Base-by-base conservation (phyloP, 2,797 vertebrate genomes). In the Lepidocolaptes lacrymiger region DNA sequence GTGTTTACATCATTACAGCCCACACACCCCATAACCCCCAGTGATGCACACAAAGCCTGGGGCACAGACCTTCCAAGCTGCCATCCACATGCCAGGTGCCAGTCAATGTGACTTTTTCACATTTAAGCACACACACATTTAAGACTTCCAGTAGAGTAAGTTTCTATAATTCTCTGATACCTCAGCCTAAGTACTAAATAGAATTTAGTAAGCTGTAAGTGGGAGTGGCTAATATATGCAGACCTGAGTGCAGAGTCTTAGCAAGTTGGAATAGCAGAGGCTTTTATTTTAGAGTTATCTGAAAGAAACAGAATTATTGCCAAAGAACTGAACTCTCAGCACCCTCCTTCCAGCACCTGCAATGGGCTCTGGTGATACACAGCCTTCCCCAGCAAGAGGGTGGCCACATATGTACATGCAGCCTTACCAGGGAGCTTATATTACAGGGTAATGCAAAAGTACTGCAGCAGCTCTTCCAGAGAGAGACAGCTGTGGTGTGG, bases 371-470 rank as follows among this genome's bases (percentile, higher is more conserved):
- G 12, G 3, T 1, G 13, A 63, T 9, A 11, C 37, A 20, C 51
- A 55, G 55, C 48, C 36, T 21, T 46, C 43, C 32, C 43, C 34
- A 26, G 64, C 1, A 0, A 69, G 26, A 63, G 27, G 20, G 43
- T 36, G 68, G 15, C 10, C 20, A 28, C 7, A 1, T 3, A 6
- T 0, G 8, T 13, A n/a, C 21, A 1, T 0, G 15, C 26, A 58
- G 56, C 30, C 43, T 74, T 41, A 69, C 9, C 56, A 34, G 28
- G 41, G 22, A 80, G 16, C 22, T 85, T n/a, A n/a, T 5, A 0
- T 19, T 8, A 44, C 15, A 41, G 28, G 10, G 28, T n/a, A 77
- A 48, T 1, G 2, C 26, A 37, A 36, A 80, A 67, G 28, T 34
- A 59, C 26, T 36, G 41, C 61, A n/a, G 43, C 68, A 88, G 41